Base-by-base conservation (phyloP, 2,888 invertebrate species). In the Idaea aversata region DNA sequence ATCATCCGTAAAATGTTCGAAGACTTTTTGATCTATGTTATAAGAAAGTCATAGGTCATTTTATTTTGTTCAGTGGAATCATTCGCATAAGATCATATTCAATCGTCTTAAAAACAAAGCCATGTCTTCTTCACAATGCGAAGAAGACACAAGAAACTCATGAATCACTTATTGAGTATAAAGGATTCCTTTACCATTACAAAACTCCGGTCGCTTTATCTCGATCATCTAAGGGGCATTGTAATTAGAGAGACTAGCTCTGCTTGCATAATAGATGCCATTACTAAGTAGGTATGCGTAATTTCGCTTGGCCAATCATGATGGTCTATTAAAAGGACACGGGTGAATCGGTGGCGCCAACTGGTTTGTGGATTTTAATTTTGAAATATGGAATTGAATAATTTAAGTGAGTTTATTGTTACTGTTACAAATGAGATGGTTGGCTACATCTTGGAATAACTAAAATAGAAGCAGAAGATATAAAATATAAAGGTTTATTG, bases 191-290 rank as follows among this genome's bases (percentile, higher is more conserved):
- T 64, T 63, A 61, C 64, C 25, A 67, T 69, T 72, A 70, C 73
- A 70, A 69, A 72, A 72, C 68, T 65, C 69, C 66, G 65, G 67
- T 66, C 65, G 67, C 66, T 65, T 61, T 74, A 71, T 74, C 72
- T 71, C 59, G 72, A 71, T 68, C 70, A 71, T 71, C 69, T 72
- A 68, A 70, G 71, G 71, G 68, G 66, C 65, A 66, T 71, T 65
- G 73, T 72, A 74, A 74, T 74, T 74, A 74, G 73, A 72, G 70
- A 67, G 68, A 67, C 73, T 15, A 16, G 34, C 25, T 25, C 34
- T 61, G 62, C 36, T 74, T 74, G 67, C 73, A 71, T 71, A 74
- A 74, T 65, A 68, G 70, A 70, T 72, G 71, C 69, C 67, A 65
- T 66, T 68, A 65, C 67, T 64, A 64, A 72, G 69, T 64, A 64